A percentile compares a stretch with the other conserved stretches of the same genome.
These are phyloP conservation scores for Parnassius smintheus DNA, from an alignment of 2,888 invertebrate species.

Conservation along the genomic window DNA sequence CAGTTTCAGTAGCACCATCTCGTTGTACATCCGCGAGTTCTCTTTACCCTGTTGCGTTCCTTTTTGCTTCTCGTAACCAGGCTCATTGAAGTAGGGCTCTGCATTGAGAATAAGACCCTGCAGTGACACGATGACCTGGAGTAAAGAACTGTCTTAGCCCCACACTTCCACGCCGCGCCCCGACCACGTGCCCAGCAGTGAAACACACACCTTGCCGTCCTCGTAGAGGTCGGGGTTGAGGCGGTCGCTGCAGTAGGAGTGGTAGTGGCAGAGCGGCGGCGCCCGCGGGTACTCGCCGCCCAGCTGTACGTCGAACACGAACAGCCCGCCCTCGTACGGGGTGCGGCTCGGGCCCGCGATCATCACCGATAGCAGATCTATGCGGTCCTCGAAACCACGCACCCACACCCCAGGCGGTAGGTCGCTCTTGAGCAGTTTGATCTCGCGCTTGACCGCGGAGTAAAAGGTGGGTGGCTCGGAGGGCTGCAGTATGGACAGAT, in stretches of 20 bases:
- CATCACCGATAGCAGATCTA: constrained; percentile 96
- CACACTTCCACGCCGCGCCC: constrained; percentile 97
- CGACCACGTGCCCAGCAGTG: constrained; percentile 96
- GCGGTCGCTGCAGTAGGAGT: constrained; percentile 94
- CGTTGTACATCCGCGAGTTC: constrained; percentile 98
- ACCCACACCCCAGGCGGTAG: constrained; percentile 94
- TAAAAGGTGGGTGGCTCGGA: constrained; percentile 89
- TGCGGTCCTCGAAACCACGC: constrained; percentile 94
- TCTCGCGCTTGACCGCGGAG: constrained; percentile 91
- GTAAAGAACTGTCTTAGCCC: constrained; percentile 90
- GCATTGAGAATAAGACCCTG: constrained; percentile 96
- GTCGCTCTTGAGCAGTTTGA: constrained; percentile 89
- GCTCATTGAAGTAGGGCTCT: constrained; percentile 98
- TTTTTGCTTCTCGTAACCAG: constrained; percentile 97
- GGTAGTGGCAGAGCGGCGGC: constrained; percentile 95
- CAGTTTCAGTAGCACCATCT: constrained; percentile 96
- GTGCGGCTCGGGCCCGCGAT: constrained; percentile 95
- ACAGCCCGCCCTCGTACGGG: constrained; percentile 97
- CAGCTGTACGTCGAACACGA: constrained; percentile 96
- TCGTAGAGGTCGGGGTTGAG: constrained; percentile 98
- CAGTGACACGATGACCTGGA: constrained; percentile 97
- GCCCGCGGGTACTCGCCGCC: constrained; percentile 93
- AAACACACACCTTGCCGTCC: constrained; percentile 96
- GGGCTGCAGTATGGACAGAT: constrained; percentile 88
- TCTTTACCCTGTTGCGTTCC: constrained; percentile 95